Evolutionary conservation across 2,888 invertebrate species (phyloP).

Genomic region (Tryphoninae sp.): DNA sequence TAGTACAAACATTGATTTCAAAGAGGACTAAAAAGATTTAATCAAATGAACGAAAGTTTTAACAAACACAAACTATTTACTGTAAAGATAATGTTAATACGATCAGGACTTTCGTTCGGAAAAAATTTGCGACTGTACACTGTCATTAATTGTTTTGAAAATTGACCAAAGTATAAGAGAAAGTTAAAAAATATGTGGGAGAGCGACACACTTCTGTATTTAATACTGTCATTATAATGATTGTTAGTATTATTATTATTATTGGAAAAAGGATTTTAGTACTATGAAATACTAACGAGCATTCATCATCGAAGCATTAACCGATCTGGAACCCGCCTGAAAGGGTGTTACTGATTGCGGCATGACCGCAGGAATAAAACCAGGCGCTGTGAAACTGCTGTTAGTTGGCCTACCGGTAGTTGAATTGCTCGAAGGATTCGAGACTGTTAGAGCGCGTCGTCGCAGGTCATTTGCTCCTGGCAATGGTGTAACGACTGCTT

Average conservation of each 20-base stretch:
- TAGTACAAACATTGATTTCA: no score
- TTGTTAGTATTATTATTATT: background rate
- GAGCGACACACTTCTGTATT: background rate
- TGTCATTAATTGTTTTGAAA: no score
- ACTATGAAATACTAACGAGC: constrained; percentile 71
- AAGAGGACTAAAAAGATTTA: no score
- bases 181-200: no score
- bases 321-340: constrained; percentile 69
- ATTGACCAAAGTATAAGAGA: no score
- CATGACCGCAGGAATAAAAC: constrained; percentile 66
- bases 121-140: no score
- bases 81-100: no score
- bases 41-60: no score
- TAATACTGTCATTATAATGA: background rate
- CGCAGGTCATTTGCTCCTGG: constrained; percentile 72
- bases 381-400: constrained; percentile 67
- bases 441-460: constrained; percentile 72
- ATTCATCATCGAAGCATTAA: constrained; percentile 69
- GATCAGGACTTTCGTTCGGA: no score
- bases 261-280: background rate
- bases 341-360: constrained; percentile 68
- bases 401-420: constrained; percentile 65
- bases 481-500: constrained; percentile 64
- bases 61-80: no score
- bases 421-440: constrained; percentile 68